These are phyloP conservation scores for Monopis laevigella DNA, from an alignment of 2,888 invertebrate species.

Conservation along the genomic window DNA sequence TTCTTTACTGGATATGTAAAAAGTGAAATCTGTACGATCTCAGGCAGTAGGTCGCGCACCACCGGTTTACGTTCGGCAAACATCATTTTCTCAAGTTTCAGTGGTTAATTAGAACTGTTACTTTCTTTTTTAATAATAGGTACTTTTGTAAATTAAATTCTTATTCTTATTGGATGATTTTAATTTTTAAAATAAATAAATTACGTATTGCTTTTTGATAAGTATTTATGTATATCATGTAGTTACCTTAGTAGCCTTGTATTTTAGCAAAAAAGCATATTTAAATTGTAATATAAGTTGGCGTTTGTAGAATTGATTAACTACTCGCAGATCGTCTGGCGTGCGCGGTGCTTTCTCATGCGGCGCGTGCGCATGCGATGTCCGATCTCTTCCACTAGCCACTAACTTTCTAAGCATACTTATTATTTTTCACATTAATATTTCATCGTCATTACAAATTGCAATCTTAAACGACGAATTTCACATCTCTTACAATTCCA, in stretches of 20 bases:
- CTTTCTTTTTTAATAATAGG: too few species aligned
- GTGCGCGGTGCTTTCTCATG: slow-evolving; percentile 52
- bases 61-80: slow-evolving; percentile 42
- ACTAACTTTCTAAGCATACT: slow-evolving; percentile 63
- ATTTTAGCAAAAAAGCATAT: too few species aligned
- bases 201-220: too few species aligned
- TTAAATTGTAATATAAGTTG: too few species aligned
- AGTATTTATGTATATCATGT: too few species aligned
- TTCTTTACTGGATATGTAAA: slow-evolving; percentile 39
- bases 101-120: slow-evolving; percentile 58
- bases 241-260: too few species aligned
- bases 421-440: slow-evolving; percentile 64
- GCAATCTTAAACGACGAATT: too few species aligned
- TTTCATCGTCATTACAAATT: slow-evolving; percentile 42
- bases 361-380: slow-evolving; percentile 61
- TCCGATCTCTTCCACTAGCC: slow-evolving; percentile 51
- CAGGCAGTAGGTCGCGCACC: slow-evolving; percentile 47
- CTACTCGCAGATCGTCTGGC: slow-evolving; percentile 5
- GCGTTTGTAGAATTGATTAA: slow-evolving; percentile 2
- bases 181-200: too few species aligned
- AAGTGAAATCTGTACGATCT: slow-evolving; percentile 55
- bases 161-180: too few species aligned
- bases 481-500: too few species aligned
- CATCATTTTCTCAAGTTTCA: slow-evolving; percentile 43
- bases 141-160: too few species aligned